Conservation (phyloP, 2,113 vertebrate species). For the Paratilapia polleni region DNA sequence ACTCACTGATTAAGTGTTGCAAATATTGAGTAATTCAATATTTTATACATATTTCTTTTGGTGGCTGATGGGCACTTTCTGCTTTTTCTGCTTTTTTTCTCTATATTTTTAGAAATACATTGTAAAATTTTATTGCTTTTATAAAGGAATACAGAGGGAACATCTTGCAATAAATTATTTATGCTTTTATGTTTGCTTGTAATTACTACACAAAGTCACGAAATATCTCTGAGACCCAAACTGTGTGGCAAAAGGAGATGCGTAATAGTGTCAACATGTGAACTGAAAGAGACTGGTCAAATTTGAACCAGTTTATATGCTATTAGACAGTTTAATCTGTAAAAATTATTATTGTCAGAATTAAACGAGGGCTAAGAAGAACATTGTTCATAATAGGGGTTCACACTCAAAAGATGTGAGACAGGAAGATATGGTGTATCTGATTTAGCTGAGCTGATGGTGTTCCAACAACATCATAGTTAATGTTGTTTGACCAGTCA, state of each 20-base stretch:
- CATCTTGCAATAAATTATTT: constrained; percentile 69
- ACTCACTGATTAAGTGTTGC: background rate
- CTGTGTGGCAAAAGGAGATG: background rate
- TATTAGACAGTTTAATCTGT: background rate
- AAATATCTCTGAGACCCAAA: background rate
- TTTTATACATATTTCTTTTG: constrained; percentile 6
- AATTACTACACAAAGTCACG: constrained; percentile 2
- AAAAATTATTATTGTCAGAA: background rate
- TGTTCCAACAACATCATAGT: background rate
- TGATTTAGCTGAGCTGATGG: too few relatives aligned
- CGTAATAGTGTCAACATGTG: background rate
- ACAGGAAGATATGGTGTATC: too few relatives aligned
- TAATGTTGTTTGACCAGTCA: background rate
- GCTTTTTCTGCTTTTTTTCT: background rate
- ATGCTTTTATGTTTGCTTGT: constrained; percentile 22
- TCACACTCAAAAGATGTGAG: too few relatives aligned
- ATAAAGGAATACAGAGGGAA: constrained; percentile 33
- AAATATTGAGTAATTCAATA: background rate
- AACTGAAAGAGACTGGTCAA: background rate
- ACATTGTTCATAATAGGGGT: too few relatives aligned
- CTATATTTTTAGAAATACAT: constrained; percentile 7
- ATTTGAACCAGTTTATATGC: background rate
- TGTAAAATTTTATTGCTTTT: constrained; percentile 47
- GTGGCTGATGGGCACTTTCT: background rate
- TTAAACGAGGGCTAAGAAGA: background rate